Evolutionary conservation across 2,113 vertebrate genomes (phyloP), one percentile per base, ranked within the genome.

Genomic region (Malaclemys terrapin): DNA sequence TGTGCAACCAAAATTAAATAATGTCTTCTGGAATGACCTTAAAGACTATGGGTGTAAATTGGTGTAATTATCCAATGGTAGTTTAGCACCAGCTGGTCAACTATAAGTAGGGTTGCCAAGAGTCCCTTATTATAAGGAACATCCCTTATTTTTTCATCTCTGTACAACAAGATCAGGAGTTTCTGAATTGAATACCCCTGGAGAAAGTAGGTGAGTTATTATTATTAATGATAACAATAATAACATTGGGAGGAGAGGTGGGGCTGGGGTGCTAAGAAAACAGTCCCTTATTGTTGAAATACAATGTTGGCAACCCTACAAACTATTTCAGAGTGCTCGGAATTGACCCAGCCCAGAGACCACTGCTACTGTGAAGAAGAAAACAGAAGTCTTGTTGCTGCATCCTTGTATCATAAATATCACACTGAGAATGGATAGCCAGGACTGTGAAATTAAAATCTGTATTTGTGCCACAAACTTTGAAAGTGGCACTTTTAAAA

Each of bases 321-420:
- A 93, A 89, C 35, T 47, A 82, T 57, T 91, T 86, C 82, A 76
- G 19, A 89, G 69, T 80, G 20, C 84, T 53, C 80, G 76, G 92
- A 53, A 57, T 22, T 95, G 89, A 50, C 50, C 50, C 13, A 50
- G 50, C 50, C 50, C 50, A 50, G 13, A 50, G 50, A 50, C 42
- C 72, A 65, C 38, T 83, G 54, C 38, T 90, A 24, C 27, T 92
- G 84, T 69, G 49, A 90, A 88, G 80, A 86, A 96, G 93, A 93
- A 91, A 93, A 82, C 95, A 29, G 75, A 12, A 76, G 12, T 38
- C 22, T 78, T 14, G 45, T 8, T 78, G 38, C 90, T 90, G 82
- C 84, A 53, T 76, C 80, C 83, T 90, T 89, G 87, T 2, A 94
- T 49, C 50, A 83, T 78, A 75, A 96, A 90, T 5, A 86, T 52